Evolutionary conservation across 2,797 vertebrate genomes (phyloP), one percentile per base, ranked within the genome.

Genomic region (Macropus fuliginosus): DNA sequence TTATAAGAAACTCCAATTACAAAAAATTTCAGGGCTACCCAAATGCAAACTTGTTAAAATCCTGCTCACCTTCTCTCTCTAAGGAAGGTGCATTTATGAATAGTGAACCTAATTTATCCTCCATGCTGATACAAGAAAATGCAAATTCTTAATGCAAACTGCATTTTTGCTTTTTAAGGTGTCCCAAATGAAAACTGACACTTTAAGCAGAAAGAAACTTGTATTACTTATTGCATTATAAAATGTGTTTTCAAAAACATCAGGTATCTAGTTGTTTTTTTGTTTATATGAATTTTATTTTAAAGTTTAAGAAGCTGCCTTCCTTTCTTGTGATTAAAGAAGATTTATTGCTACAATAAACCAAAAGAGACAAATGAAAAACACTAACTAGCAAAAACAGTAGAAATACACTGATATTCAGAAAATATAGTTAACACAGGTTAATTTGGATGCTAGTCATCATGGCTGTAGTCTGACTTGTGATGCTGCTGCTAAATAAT

Each of bases 151-250:
- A 11, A 81, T 46, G 40, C 74, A 81, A 10, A 87, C 74, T 50
- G 24, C 9, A 46, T 87, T 87, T 50, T 87, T 87, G 66, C 9
- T 87, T 54, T 97, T 95, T 95, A 93, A 98, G 97, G 95, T 46
- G 6, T 92, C 91, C 91, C 93, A 34, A 3, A n/a, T 87, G 93
- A 92, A 96, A 91, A 90, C 9, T 93, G 95, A 96, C 54, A 90
- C 87, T 89, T 62, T 1, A 55, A 92, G 90, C 46, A 74, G 91
- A 95, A 74, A 93, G 91, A 46, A 50, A 92, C 95, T 89, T 92
- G 95, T 54, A 3, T 62, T 97, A 97, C 93, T 98, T 98, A 96
- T 95, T 98, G 97, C 98, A 97, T 97, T 98, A 98, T 97, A 94
- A 97, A 97, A 97, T 96, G 74, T 98, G 96, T 98, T 98, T 97